Conservation (phyloP, 2,113 vertebrate genomes). For the Seriola dumerili region DNA sequence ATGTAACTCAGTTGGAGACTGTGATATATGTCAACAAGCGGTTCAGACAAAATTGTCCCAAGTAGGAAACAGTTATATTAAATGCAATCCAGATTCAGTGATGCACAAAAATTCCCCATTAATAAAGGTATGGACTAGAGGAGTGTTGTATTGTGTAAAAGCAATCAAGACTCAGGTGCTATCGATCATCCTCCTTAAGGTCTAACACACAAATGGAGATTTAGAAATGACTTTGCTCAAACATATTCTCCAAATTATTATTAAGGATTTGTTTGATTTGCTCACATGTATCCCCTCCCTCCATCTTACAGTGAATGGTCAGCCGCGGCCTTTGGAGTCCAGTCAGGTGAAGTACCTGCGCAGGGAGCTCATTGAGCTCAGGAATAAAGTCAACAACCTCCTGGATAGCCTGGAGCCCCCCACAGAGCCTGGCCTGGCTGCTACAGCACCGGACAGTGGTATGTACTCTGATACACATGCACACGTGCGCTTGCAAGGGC, state of each 20-base stretch:
- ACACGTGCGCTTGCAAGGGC: neutral
- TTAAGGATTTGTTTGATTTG: neutral
- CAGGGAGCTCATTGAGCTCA: conserved; percentile 96
- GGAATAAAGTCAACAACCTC: conserved; percentile 97
- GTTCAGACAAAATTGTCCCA: neutral
- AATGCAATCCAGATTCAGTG: conserved; percentile 13
- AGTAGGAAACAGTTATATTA: neutral
- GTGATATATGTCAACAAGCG: neutral
- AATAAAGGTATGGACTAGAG: neutral
- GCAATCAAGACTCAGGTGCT: neutral
- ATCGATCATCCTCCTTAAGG: conserved; percentile 6
- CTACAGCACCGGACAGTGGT: conserved; percentile 90
- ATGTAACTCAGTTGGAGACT: neutral
- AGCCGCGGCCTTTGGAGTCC: conserved; percentile 96
- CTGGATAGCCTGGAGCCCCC: conserved; percentile 96
- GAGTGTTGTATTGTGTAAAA: conserved; percentile 28
- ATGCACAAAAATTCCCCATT: neutral
- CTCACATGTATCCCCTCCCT: neutral
- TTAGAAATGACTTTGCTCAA: neutral
- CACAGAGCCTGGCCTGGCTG: conserved; percentile 89
- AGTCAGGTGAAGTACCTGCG: conserved; percentile 98
- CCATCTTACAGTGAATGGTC: conserved; percentile 91
- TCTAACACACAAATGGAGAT: conserved; percentile 4
- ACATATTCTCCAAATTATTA: neutral
- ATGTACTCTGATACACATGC: conserved; percentile 29